These are phyloP conservation scores for Choreutis nemorana DNA, from an alignment of 2,888 invertebrate species.

Conservation along the genomic window DNA sequence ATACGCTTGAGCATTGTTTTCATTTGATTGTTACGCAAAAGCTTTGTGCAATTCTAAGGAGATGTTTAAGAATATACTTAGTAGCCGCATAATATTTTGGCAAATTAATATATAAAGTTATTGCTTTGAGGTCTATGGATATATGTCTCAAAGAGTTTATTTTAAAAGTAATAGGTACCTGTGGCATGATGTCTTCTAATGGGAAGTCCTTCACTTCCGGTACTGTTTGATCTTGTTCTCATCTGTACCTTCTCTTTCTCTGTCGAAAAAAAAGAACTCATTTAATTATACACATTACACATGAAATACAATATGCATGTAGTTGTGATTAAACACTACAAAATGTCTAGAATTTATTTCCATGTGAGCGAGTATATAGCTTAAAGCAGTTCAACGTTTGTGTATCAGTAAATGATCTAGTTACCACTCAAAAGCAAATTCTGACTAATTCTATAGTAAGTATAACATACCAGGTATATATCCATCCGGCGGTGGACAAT, in stretches of 20 bases:
- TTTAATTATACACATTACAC: not conserved
- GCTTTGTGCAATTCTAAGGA: constrained; percentile 7
- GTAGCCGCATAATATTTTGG: too few species aligned
- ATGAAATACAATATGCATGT: not conserved
- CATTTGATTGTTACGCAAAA: too few species aligned
- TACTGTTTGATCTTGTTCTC: constrained; percentile 64
- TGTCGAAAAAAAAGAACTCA: constrained; percentile 14
- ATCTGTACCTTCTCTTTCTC: constrained; percentile 64
- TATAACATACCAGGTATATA: constrained; percentile 50
- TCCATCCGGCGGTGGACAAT: constrained; percentile 77
- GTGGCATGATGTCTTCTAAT: constrained; percentile 67
- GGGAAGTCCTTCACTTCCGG: constrained; percentile 65
- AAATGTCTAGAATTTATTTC: too few species aligned
- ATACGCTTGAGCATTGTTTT: too few species aligned
- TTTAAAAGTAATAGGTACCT: too few species aligned
- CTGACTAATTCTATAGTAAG: constrained; percentile 1
- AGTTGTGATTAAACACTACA: too few species aligned
- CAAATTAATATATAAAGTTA: too few species aligned
- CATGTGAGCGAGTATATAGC: too few species aligned
- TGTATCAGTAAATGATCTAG: too few species aligned
- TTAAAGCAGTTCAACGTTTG: too few species aligned
- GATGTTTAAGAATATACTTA: constrained; percentile 1
- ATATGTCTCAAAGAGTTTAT: too few species aligned
- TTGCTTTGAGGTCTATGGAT: too few species aligned
- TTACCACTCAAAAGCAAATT: not conserved